Evolutionary conservation across 2,888 invertebrate species (phyloP), one percentile per base, ranked within the genome.

Genomic region (Pachycephus smyrnensis): DNA sequence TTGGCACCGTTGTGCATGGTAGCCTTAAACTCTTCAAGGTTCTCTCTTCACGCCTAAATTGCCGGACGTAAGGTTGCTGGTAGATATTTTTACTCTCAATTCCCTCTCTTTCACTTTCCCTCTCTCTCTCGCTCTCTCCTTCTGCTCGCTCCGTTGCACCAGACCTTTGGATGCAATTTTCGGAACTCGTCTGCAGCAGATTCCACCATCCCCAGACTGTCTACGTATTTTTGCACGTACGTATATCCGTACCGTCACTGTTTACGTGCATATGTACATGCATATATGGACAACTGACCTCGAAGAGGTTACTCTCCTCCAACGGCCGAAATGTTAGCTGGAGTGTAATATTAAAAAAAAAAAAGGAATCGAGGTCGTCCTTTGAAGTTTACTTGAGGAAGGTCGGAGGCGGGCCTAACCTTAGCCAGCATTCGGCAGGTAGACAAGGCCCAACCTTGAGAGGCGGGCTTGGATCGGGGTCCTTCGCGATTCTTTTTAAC

Each of bases 391-490:
- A 86, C 85, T 85, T 82, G 83, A 76, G 81, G 86, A 89, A 89
- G 90, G 89, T 88, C 89, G 88, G 86, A 86, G 88, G 88, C 88
- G 88, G 88, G 81, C 87, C 80, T 81, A 80, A 83, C 76, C 82
- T 79, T 82, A 76, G 73, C 81, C 79, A 77, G 86, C 85, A 86
- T 88, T 88, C 84, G 86, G 88, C 82, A 81, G 84, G 83, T 83
- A 84, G 84, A 84, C 86, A 84, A 85, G 81, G 81, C 75, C 79
- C 84, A 87, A 85, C 88, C 88, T 89, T 87, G 87, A 88, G 87
- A 86, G 82, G 69, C 84, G 79, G 81, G 82, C 83, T 83, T 84
- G 83, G 83, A 82, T 84, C 85, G 83, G 80, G 85, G 84, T 84
- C 84, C 85, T 87, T 87, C 85, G 85, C 82, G 84, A 82, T 84